Conservation (phyloP, 1,140 invertebrate species). For the Physella acuta region DNA sequence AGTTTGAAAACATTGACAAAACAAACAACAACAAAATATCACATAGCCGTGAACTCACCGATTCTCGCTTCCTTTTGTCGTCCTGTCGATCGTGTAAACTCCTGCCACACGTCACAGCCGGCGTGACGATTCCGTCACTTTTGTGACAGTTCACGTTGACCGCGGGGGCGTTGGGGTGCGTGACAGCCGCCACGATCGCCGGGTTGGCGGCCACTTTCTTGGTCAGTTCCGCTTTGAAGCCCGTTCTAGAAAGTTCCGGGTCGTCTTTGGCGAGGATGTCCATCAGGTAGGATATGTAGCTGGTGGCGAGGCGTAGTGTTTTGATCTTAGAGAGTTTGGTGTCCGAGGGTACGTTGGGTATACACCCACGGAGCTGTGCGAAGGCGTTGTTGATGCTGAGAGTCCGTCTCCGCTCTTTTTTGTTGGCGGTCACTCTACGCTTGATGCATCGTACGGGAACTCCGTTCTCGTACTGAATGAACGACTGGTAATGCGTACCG, state of each 20-base stretch:
- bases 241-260: constrained; percentile 59
- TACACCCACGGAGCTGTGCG: constrained; percentile 85
- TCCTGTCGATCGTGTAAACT: constrained; percentile 12
- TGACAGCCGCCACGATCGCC: background rate
- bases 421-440: constrained; percentile 69
- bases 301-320: constrained; percentile 63
- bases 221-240: constrained; percentile 63
- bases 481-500: constrained; percentile 28
- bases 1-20: too few species aligned
- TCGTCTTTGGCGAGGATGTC: constrained; percentile 62
- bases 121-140: background rate
- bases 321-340: constrained; percentile 78
- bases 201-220: constrained; percentile 26
- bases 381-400: constrained; percentile 95
- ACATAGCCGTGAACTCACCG: constrained; percentile 31
- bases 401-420: constrained; percentile 86
- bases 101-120: background rate
- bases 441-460: constrained; percentile 46
- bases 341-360: constrained; percentile 92
- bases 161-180: background rate
- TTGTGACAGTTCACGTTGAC: background rate
- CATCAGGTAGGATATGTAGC: constrained; percentile 64
- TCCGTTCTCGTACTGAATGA: constrained; percentile 42
- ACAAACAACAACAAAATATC: too few species aligned
- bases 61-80: constrained; percentile 30